phyloP scores from a whole-genome alignment of 2,797 vertebrate genomes.

The Amphiprion clarkii region DNA sequence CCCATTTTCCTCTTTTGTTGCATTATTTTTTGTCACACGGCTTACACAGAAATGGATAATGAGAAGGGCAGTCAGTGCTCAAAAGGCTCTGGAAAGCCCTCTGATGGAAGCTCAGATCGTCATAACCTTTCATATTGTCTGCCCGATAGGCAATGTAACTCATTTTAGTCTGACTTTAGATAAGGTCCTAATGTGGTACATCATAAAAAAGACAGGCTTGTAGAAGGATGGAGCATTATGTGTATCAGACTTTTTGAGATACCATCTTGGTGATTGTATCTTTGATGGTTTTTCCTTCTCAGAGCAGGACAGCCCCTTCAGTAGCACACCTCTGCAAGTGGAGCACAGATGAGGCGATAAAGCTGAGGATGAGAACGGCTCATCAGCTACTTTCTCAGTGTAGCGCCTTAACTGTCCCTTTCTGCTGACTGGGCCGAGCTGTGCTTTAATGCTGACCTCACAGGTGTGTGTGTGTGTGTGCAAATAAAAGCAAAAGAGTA shows the following conservation, averaged over 20 bases:
- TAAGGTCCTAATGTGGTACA: slow-evolving; percentile 23
- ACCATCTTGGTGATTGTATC: slow-evolving; percentile 23
- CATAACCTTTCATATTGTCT: slow-evolving; percentile 43
- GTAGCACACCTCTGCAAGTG: slow-evolving; percentile 49
- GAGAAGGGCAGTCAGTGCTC: slow-evolving; percentile 13
- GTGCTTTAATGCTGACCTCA: slow-evolving; percentile 53
- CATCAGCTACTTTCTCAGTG: slow-evolving; percentile 61
- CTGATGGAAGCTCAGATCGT: slow-evolving; percentile 40
- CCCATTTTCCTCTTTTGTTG: neutral
- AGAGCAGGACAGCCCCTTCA: slow-evolving; percentile 48
- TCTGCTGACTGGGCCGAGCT: slow-evolving; percentile 57
- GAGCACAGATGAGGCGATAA: slow-evolving; percentile 66
- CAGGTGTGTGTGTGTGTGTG: slow-evolving; percentile 44
- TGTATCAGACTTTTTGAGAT: slow-evolving; percentile 48
- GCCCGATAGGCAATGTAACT: slow-evolving; percentile 21
- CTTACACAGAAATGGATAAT: slow-evolving; percentile 36
- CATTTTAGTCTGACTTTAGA: slow-evolving; percentile 40
- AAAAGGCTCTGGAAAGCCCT: slow-evolving; percentile 36
- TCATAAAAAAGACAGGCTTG: slow-evolving; percentile 29
- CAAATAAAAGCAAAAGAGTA: slow-evolving; percentile 33
- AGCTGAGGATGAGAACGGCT: slow-evolving; percentile 60
- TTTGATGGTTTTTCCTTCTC: slow-evolving; percentile 53
- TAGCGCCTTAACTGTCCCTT: slow-evolving; percentile 14
- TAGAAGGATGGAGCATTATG: slow-evolving; percentile 23
- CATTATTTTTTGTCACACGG: slow-evolving; percentile 27